Base-by-base conservation (phyloP, 2,888 invertebrate species). In the Thera britannica region DNA sequence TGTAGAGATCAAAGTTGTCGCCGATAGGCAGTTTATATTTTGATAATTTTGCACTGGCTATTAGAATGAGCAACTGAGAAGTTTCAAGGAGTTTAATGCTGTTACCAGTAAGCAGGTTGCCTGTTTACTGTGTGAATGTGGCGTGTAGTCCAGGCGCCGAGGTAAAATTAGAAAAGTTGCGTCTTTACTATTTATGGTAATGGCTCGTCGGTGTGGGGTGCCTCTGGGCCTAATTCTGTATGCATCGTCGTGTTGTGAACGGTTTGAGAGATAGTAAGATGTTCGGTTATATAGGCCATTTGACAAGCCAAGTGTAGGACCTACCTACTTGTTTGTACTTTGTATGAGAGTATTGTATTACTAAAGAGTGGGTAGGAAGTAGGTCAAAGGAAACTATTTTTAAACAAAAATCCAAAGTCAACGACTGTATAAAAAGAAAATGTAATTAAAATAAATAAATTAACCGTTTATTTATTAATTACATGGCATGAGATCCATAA, bases 401-500 rank as follows among this genome's bases (percentile, higher is more conserved):
- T 75, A 77, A 86, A 86, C 82, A 87, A 89, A 85, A 87, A 88
- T 86, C 87, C 84, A 90, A 90, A 90, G 84, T 84, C 89, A 86
- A 87, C 81, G 83, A 83, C 80, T 88, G 89, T 92, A 92, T 90
- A 92, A 92, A 55, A 94, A 93, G 92, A 94, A 93, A 83, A 88
- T 94, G 94, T 94, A 94, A 94, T 94, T 94, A 92, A 94, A 94
- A 94, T 94, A 94, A 94, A 94, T 94, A 94, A 94, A 94, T 94
- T 93, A 94, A 91, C 90, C 87, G 92, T 94, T 94, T 94, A 94
- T 94, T 94, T 94, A 94, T 94, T 93, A 93, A 94, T 93, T 94
- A 94, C 94, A 93, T 91, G 93, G 92, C 90, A 68, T 90, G 93
- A 93, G 93, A 92, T 93, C 93, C 93, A 93, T 90, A 92, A 92